A percentile compares a stretch with the other conserved stretches of the same genome.
Conservation (phyloP, 1,140 invertebrate genomes). For the Bombyx mori region DNA sequence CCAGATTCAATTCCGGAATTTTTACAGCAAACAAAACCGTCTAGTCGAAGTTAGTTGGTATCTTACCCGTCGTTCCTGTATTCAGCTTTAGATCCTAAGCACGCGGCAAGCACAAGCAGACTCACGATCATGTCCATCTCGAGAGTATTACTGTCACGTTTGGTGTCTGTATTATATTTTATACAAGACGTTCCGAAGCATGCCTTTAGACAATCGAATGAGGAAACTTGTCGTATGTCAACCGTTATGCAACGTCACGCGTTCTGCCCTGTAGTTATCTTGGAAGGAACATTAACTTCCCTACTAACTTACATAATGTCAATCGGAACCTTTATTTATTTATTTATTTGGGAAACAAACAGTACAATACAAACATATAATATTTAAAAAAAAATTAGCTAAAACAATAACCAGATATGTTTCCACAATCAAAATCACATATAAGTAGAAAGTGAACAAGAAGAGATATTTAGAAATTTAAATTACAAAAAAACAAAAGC, state of each 20-base stretch:
- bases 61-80: slow-evolving; percentile 52
- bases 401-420: too few species aligned
- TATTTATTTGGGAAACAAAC: too few species aligned
- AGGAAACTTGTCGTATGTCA: slow-evolving; percentile 48
- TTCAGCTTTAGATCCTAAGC: slow-evolving; percentile 16
- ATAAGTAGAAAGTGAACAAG: too few species aligned
- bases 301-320: slow-evolving; percentile 14
- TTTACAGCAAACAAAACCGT: too few species aligned
- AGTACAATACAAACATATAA: too few species aligned
- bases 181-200: slow-evolving; percentile 52
- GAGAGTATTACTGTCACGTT: slow-evolving; percentile 29
- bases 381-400: too few species aligned
- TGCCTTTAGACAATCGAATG: slow-evolving; percentile 55
- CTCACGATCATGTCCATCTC: slow-evolving; percentile 29
- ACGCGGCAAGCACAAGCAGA: slow-evolving; percentile 15
- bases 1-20: too few species aligned
- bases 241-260: slow-evolving; percentile 29
- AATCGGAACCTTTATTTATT: too few species aligned
- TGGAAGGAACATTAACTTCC: slow-evolving; percentile 22
- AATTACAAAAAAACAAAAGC: too few species aligned
- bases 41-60: too few species aligned
- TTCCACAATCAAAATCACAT: too few species aligned
- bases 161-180: slow-evolving; percentile 33
- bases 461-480: too few species aligned
- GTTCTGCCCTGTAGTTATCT: slow-evolving; percentile 29